phyloP scores from a whole-genome alignment of 2,888 invertebrate genomes.

The Rhorus exstirpatorius region DNA sequence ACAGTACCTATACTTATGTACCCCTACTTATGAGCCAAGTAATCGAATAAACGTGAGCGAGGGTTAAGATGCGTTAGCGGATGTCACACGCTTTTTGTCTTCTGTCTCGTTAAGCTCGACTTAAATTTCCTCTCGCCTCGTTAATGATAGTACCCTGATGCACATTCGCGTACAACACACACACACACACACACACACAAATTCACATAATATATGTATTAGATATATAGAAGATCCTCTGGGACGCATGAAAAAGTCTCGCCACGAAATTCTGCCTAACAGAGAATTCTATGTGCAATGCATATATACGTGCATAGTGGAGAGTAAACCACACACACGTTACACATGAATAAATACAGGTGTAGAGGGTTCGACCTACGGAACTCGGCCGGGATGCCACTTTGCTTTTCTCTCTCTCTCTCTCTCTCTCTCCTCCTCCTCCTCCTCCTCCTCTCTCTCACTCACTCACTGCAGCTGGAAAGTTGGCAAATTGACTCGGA shows the following conservation, averaged over 20 bases:
- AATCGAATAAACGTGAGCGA: conserved; percentile 50
- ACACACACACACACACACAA: not conserved
- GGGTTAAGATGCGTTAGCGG: conserved; percentile 39
- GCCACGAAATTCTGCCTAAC: conserved; percentile 41
- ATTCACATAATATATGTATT: conserved; percentile 31
- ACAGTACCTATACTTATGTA: not conserved
- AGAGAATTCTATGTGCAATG: conserved; percentile 26
- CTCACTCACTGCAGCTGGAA: conserved; percentile 50
- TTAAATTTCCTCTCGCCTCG: conserved; percentile 53
- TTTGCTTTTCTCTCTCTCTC: conserved; percentile 7
- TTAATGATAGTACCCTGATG: conserved; percentile 53
- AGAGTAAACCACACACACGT: conserved; percentile 27
- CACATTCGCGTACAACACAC: not conserved
- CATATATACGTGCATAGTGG: conserved; percentile 15
- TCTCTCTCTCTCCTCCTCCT: conserved; percentile 18
- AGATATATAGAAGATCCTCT: not conserved
- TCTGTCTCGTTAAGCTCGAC: conserved; percentile 50
- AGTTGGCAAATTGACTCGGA: conserved; percentile 69
- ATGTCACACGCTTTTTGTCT: conserved; percentile 19
- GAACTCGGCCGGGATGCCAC: conserved; percentile 21
- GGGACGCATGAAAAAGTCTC: conserved; percentile 39
- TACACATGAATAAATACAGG: conserved; percentile 30
- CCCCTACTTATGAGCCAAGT: conserved; percentile 8
- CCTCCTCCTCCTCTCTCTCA: conserved; percentile 17
- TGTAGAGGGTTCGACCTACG: conserved; percentile 53